Evolutionary conservation across 2,113 vertebrate genomes (phyloP), one percentile per base, ranked within the genome.

Genomic region (Polypterus senegalus): DNA sequence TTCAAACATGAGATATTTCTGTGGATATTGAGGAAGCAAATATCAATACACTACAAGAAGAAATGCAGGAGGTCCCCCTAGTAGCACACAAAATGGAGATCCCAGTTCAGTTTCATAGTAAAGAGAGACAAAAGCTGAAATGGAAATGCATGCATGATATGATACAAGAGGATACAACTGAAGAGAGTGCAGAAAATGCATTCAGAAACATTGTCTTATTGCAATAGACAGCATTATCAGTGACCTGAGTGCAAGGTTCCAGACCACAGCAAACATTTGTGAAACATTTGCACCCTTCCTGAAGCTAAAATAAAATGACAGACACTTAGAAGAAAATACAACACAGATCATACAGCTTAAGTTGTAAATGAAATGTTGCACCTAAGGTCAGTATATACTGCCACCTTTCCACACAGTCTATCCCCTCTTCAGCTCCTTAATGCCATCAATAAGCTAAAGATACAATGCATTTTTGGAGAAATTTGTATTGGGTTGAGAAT

Each of bases 191-290:
- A 51, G 54, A 49, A 49, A 62, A 52, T 49, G 60, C 49, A 62
- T 66, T 66, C 54, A 66, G 60, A 58, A 66, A 66, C 55, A 27
- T 4, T 63, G 63, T 67, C 63, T 63, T 60, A 57, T 67, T 60
- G 57, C 66, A 67, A 63, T 67, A 3, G 57, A 67, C 49, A 55
- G 49, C 46, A 59, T 67, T n/a, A 61, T 61, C 56, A 59, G 57
- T 67, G 61, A 57, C 44, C 44, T 63, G 49, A 54, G 61, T 59
- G 60, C 48, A 61, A 62, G 55, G 55, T 66, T 66, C 55, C 59
- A 61, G 48, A 62, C 54, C 9, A 57, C 60, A 62, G 65, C 54
- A 4, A 5, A 10, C 54, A 66, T 66, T 11, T 66, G 60, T 45
- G n/a, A 66, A 62, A 58, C 49, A 10, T 63, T 66, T 66, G 61